Evolutionary conservation across 2,888 invertebrate species (phyloP).

Genomic region (Apamea epomidion): DNA sequence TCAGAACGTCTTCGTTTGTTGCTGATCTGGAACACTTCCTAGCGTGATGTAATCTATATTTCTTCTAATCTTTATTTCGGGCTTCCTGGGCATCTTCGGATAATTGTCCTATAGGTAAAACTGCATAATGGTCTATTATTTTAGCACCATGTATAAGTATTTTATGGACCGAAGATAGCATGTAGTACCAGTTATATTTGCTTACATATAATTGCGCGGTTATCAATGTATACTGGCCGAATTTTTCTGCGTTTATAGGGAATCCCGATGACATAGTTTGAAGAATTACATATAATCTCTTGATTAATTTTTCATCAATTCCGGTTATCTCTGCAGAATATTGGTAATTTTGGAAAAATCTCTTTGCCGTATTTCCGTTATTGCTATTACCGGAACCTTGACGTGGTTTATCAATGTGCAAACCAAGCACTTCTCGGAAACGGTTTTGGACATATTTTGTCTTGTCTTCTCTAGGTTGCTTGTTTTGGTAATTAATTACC

Average conservation of each 20-base stretch:
- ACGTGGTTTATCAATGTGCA: neutral
- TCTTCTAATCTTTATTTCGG: neutral
- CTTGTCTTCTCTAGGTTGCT: too few species aligned
- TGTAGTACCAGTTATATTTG: neutral
- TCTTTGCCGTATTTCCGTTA: conserved; percentile 1
- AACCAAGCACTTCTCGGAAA: too few species aligned
- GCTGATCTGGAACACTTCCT: conserved; percentile 2
- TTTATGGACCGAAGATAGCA: conserved; percentile 6
- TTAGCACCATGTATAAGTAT: conserved; percentile 3
- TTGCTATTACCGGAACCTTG: neutral
- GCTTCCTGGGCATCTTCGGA: neutral
- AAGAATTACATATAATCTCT: neutral
- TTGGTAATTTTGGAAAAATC: neutral
- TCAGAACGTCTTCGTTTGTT: neutral
- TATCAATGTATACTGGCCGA: too few species aligned
- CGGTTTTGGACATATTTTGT: too few species aligned
- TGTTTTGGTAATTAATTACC: too few species aligned
- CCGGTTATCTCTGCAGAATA: neutral
- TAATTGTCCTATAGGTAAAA: neutral
- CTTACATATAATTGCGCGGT: too few species aligned
- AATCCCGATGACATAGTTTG: too few species aligned
- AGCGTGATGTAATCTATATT: neutral
- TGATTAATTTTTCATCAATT: neutral
- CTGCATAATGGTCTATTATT: conserved; percentile 1
- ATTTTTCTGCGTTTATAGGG: too few species aligned